A percentile compares a stretch with the other conserved stretches of the same genome.
Conservation (phyloP, 2,113 vertebrate species). For the Sminthopsis crassicaudata region DNA sequence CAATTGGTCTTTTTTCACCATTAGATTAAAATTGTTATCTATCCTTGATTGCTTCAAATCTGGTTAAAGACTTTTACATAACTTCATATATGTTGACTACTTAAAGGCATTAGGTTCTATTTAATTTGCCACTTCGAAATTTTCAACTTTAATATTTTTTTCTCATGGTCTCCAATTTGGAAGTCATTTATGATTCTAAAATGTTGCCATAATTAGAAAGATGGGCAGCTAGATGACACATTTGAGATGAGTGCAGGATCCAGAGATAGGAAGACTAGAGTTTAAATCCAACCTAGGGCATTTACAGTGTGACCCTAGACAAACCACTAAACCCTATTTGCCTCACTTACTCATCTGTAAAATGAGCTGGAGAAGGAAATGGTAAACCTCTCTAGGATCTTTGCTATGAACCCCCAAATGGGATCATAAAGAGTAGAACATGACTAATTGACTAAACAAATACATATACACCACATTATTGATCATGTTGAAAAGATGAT, state of each 20-base stretch:
- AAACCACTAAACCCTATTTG: not conserved
- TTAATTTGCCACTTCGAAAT: constrained; percentile 52
- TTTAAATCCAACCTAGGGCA: not conserved
- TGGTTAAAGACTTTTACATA: constrained; percentile 77
- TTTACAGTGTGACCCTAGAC: not conserved
- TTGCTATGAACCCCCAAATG: not conserved
- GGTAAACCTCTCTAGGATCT: not conserved
- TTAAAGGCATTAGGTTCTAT: constrained; percentile 61
- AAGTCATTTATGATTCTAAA: constrained; percentile 52
- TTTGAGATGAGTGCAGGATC: not conserved
- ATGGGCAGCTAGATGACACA: not conserved
- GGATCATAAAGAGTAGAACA: not conserved
- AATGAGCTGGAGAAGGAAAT: not conserved
- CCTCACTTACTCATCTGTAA: not conserved
- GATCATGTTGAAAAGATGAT: not conserved
- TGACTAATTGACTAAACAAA: not conserved
- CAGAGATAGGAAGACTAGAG: not conserved
- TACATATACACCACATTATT: too few species aligned
- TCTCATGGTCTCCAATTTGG: constrained; percentile 54
- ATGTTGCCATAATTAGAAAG: constrained; percentile 43
- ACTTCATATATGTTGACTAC: constrained; percentile 57
- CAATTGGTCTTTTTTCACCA: constrained; percentile 85
- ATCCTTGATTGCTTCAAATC: constrained; percentile 79
- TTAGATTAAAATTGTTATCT: constrained; percentile 82
- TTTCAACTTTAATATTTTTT: constrained; percentile 34